phyloP scores from a whole-genome alignment of 2,888 invertebrate species.

The Epinotia demarniana region DNA sequence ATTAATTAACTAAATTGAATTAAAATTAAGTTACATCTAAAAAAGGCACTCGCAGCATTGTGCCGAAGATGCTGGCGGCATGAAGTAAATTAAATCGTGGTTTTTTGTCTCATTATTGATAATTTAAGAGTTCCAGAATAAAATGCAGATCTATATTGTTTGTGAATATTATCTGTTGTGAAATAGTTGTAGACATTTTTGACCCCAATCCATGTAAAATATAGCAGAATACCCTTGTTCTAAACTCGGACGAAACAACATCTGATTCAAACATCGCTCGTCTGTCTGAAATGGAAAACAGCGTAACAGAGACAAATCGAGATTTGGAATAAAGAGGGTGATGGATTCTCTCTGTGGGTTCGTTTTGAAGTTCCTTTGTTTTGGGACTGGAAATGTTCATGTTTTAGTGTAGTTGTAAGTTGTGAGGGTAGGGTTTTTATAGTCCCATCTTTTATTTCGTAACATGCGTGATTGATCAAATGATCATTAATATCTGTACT shows the following conservation, averaged over 20 bases:
- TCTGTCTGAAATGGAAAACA: constrained; percentile 4
- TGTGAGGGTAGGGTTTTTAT: neutral
- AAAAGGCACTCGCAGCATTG: too few relatives aligned
- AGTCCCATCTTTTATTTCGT: neutral
- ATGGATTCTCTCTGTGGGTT: neutral
- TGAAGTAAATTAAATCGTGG: too few relatives aligned
- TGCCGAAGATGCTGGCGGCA: too few relatives aligned
- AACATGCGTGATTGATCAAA: too few relatives aligned
- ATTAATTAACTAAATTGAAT: too few relatives aligned
- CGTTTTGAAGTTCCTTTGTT: neutral
- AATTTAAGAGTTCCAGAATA: too few relatives aligned
- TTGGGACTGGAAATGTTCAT: neutral
- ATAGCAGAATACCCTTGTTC: neutral
- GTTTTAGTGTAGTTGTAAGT: neutral
- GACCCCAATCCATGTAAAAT: neutral
- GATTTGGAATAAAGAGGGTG: neutral
- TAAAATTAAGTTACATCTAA: too few relatives aligned
- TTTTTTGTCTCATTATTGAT: too few relatives aligned
- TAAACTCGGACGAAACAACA: neutral
- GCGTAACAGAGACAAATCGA: neutral
- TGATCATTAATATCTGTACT: too few relatives aligned
- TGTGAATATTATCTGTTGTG: too few relatives aligned
- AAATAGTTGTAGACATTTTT: too few relatives aligned
- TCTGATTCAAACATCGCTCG: neutral
- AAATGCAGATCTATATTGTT: too few relatives aligned